These are phyloP conservation scores for Lethrus apterus DNA, from an alignment of 1,140 invertebrate species.

Conservation along the genomic window DNA sequence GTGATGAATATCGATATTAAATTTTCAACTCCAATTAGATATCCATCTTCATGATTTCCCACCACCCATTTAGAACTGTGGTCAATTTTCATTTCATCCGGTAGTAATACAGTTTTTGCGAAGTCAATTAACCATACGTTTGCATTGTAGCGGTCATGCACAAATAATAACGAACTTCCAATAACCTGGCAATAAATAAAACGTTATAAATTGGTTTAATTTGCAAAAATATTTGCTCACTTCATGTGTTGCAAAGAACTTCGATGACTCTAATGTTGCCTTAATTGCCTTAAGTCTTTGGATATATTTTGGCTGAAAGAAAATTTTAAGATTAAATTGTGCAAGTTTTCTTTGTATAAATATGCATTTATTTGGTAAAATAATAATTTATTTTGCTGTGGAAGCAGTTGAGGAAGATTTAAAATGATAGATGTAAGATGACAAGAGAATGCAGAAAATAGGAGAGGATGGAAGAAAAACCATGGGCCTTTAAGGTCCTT, in stretches of 20 bases:
- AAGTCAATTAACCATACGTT: conserved; percentile 98
- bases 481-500: too few species aligned
- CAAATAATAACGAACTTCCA: conserved; percentile 91
- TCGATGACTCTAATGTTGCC: conserved; percentile 69
- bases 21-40: conserved; percentile 90
- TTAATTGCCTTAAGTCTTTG: conserved; percentile 77
- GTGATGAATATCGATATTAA: conserved; percentile 79
- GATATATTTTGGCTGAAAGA: conserved; percentile 71
- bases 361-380: too few species aligned
- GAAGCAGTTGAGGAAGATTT: too few species aligned
- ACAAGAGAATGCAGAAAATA: too few species aligned
- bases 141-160: conserved; percentile 82
- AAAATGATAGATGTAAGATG: too few species aligned
- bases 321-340: too few species aligned
- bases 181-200: conserved; percentile 63
- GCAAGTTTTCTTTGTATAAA: too few species aligned
- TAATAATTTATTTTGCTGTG: too few species aligned
- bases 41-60: conserved; percentile 98
- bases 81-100: conserved; percentile 63
- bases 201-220: not conserved
- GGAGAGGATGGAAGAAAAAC: too few species aligned
- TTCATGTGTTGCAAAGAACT: conserved; percentile 87
- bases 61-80: conserved; percentile 85
- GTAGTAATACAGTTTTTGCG: conserved; percentile 86
- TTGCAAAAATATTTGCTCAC: conserved; percentile 39